Base-by-base conservation (phyloP, 2,113 vertebrate genomes). In the Mormyrus lacerda region DNA sequence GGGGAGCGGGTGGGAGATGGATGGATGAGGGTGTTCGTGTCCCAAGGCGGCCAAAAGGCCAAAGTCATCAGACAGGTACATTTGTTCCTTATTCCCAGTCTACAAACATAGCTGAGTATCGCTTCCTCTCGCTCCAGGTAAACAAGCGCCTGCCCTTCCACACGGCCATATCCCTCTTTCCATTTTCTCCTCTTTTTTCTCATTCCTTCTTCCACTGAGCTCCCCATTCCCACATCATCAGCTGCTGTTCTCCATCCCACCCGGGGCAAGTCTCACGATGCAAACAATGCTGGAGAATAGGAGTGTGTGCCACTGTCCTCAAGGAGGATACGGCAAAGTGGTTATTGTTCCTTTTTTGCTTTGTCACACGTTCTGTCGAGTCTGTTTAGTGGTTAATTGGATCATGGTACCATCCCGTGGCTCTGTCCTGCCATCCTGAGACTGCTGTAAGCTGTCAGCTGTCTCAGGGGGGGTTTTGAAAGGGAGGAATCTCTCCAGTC, bases 301-400 rank as follows among this genome's bases (percentile, higher is more conserved):
- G 7, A 24, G 15, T 1, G 31, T 44, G 21, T 48, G 87, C 17
- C 61, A n/a, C 10, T 47, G 42, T 47, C 11, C 19, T 11, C 21
- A 84, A 4, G 17, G 82, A 45, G 19, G 44, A n/a, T 11, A 84
- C 9, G 42, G 6, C 39, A n/a, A 47, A 47, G 39, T 84, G 24
- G 44, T 2, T 79, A 79, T 47, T 84, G 82, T 84, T n/a, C 17
- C 39, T 47, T 45, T 82, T 31, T 69, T 27, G 61, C 82, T 89
- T 35, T 53, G 35, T 83, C 39, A 89, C 69, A 83, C 21, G 21
- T 53, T 27, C 31, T 88, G 47, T 79, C 27, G 27, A 50, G 69
- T 89, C 50, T 53, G 88, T 51, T 89, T 44, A 82, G 48, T 55
- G n/a, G 17, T 65, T 89, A 89, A 89, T 55, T 83, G 88, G 88